Evolutionary conservation across 2,113 vertebrate genomes (phyloP).

Genomic region (Halichoeres trimaculatus): DNA sequence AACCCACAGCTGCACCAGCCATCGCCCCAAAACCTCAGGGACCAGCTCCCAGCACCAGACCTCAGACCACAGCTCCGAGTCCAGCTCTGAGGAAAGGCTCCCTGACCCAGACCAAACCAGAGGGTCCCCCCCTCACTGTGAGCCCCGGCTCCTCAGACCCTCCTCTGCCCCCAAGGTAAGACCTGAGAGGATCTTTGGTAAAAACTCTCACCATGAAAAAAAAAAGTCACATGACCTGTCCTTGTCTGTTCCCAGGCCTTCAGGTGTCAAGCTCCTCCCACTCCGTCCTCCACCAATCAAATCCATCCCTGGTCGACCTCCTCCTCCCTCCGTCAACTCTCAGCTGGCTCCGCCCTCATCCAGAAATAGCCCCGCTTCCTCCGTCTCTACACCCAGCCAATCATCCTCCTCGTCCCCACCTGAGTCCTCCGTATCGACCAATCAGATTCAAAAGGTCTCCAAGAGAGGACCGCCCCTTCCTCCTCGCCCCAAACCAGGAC

Average conservation of each 20-base stretch:
- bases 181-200: neutral
- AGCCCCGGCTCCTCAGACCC: constrained; percentile 47
- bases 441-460: constrained; percentile 79
- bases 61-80: neutral
- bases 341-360: constrained; percentile 30
- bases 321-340: constrained; percentile 83
- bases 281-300: constrained; percentile 87
- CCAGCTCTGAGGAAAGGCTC: constrained; percentile 54
- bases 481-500: constrained; percentile 93
- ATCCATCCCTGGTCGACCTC: constrained; percentile 87
- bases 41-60: neutral
- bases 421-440: constrained; percentile 78
- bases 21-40: constrained; percentile 24
- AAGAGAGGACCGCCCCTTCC: constrained; percentile 91
- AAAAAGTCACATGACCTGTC: no score
- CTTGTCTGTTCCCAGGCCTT: constrained; percentile 41
- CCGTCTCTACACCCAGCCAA: constrained; percentile 30
- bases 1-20: constrained; percentile 78
- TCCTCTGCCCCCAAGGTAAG: constrained; percentile 69
- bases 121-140: neutral
- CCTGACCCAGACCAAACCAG: constrained; percentile 28
- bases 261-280: constrained; percentile 72
- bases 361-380: constrained; percentile 67
- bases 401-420: constrained; percentile 14
- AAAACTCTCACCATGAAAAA: no score